These are phyloP conservation scores for Ellobius talpinus DNA, from an alignment of 2,113 vertebrate genomes.

Conservation along the genomic window DNA sequence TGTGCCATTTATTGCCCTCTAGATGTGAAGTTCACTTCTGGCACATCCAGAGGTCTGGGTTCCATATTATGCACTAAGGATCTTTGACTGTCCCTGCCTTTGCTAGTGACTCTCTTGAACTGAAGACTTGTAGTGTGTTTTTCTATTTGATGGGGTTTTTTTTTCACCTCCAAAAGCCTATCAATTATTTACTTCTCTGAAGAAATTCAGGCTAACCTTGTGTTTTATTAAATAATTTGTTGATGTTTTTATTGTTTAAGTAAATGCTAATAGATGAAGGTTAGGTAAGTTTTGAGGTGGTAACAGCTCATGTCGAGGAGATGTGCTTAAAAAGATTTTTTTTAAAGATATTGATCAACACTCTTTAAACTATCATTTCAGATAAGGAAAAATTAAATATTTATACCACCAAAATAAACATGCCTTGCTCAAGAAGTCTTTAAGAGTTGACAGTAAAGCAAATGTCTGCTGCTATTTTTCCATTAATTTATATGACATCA, in stretches of 20 bases:
- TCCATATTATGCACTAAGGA: background rate
- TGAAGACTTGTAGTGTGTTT: background rate
- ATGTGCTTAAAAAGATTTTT: constrained; percentile 33
- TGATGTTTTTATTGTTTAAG: constrained; percentile 42
- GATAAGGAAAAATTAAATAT: constrained; percentile 75
- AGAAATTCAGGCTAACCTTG: constrained; percentile 5
- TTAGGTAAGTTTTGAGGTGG: background rate
- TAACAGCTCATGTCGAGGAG: constrained; percentile 42
- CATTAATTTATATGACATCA: constrained; percentile 71
- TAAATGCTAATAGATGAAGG: constrained; percentile 50
- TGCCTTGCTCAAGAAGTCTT: constrained; percentile 61
- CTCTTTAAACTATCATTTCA: constrained; percentile 57
- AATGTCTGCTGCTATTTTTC: constrained; percentile 59
- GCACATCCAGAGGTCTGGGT: background rate
- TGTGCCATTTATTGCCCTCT: background rate
- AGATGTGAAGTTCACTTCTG: background rate
- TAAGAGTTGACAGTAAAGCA: constrained; percentile 67
- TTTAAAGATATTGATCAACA: constrained; percentile 53
- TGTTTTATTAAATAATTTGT: constrained; percentile 20
- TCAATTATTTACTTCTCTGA: constrained; percentile 21
- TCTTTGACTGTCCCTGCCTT: background rate
- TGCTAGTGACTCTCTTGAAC: background rate
- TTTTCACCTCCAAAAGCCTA: constrained; percentile 48
- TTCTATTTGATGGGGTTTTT: background rate
- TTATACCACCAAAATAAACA: constrained; percentile 70